A percentile compares a stretch with the other conserved stretches of the same genome.
Conservation (phyloP, 2,797 vertebrate species). For the Acrossocheilus fasciatus region DNA sequence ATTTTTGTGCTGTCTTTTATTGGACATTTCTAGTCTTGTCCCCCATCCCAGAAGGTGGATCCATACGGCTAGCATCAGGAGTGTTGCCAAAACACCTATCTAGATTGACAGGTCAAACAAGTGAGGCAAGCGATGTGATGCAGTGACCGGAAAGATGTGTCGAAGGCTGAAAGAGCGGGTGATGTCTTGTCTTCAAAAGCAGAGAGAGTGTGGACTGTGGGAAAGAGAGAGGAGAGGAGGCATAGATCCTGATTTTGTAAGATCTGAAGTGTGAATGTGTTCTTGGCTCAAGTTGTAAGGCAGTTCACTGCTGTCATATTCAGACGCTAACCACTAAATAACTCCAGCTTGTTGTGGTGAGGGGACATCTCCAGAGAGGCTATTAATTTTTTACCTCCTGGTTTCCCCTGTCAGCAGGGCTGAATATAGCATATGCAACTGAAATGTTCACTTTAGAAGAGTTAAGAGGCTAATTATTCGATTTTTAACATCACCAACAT, state of each 20-base stretch:
- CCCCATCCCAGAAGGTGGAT: slow-evolving; percentile 35
- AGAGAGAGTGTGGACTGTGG: slow-evolving; percentile 35
- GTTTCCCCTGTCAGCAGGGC: slow-evolving; percentile 47
- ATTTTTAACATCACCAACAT: slow-evolving; percentile 9
- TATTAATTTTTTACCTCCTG: slow-evolving; percentile 50
- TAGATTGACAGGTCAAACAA: slow-evolving; percentile 49
- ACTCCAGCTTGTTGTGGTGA: slow-evolving; percentile 50
- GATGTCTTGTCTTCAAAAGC: slow-evolving; percentile 41
- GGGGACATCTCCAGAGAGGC: slow-evolving; percentile 48
- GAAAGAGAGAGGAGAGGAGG: slow-evolving; percentile 42
- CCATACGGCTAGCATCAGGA: slow-evolving; percentile 32
- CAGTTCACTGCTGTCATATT: slow-evolving; percentile 53
- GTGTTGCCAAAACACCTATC: slow-evolving; percentile 56
- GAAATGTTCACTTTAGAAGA: slow-evolving; percentile 50
- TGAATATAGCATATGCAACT: slow-evolving; percentile 46
- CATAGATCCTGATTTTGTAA: slow-evolving; percentile 40
- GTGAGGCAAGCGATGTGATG: slow-evolving; percentile 45
- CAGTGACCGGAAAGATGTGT: slow-evolving; percentile 57
- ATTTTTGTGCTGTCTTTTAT: slow-evolving; percentile 2
- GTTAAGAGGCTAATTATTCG: slow-evolving; percentile 32
- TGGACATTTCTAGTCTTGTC: slow-evolving; percentile 10
- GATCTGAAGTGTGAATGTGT: slow-evolving; percentile 49
- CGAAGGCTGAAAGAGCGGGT: slow-evolving; percentile 34
- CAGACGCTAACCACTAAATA: slow-evolving; percentile 50
- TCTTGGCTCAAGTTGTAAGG: slow-evolving; percentile 49